phyloP scores from a whole-genome alignment of 2,888 invertebrate genomes.

The Heliconius ethilla region DNA sequence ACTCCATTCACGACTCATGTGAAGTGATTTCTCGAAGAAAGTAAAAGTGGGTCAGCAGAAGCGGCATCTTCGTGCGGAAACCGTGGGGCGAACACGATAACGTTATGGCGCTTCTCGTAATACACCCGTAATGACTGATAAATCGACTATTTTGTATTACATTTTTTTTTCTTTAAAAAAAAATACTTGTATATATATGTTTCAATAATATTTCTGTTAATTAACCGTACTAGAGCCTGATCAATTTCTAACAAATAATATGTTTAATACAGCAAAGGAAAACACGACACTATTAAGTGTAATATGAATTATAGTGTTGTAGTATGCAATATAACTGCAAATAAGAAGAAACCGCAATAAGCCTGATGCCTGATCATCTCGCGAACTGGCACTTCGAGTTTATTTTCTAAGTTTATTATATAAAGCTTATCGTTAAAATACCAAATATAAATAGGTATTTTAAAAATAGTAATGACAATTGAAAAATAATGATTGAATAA shows the following conservation, averaged over 20 bases:
- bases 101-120: conserved; percentile 43
- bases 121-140: conserved; percentile 38
- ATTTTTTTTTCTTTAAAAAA: background rate
- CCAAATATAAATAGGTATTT: background rate
- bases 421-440: background rate
- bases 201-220: background rate
- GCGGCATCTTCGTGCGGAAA: conserved; percentile 52
- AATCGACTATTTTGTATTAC: conserved; percentile 10
- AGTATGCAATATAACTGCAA: conserved; percentile 1
- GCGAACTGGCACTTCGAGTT: background rate
- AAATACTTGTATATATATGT: background rate
- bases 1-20: conserved; percentile 69
- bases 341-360: conserved; percentile 9
- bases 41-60: conserved; percentile 74
- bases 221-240: background rate
- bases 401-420: conserved; percentile 5
- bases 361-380: background rate
- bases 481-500: too few species aligned
- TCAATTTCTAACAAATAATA: background rate
- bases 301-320: conserved; percentile 5
- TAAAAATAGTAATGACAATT: background rate
- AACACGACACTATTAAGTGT: background rate
- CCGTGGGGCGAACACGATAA: conserved; percentile 42
- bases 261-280: background rate
- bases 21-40: conserved; percentile 77